Conservation (phyloP, 2,797 vertebrate genomes). For the Sciurus carolinensis region DNA sequence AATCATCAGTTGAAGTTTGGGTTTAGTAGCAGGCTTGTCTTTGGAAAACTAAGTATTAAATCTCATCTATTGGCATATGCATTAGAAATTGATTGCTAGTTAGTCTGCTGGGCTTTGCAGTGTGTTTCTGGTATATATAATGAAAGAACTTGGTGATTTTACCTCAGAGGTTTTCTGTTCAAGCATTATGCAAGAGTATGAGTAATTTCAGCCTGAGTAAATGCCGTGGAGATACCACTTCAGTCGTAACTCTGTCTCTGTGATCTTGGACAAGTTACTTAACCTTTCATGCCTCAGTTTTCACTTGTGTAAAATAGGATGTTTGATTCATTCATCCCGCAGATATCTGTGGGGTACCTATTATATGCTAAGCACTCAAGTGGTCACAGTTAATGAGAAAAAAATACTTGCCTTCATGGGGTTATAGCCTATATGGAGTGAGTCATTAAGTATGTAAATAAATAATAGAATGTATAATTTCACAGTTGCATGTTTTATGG, state of each 20-base stretch:
- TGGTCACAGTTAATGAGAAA: not conserved
- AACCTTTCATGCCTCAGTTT: not conserved
- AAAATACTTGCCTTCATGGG: not conserved
- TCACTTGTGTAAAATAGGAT: conserved; percentile 43
- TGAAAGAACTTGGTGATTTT: conserved; percentile 4
- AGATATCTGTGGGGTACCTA: not conserved
- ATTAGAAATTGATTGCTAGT: conserved; percentile 51
- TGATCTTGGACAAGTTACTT: conserved; percentile 3
- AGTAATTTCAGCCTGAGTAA: conserved; percentile 59
- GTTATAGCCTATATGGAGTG: not conserved
- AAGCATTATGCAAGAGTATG: not conserved
- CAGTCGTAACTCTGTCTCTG: not conserved
- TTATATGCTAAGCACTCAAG: not conserved
- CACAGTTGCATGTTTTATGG: not conserved
- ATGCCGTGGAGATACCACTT: not conserved
- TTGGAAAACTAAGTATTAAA: conserved; percentile 64
- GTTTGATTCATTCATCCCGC: not conserved
- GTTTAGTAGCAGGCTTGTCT: conserved; percentile 30
- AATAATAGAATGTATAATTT: conserved; percentile 47
- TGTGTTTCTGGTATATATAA: not conserved
- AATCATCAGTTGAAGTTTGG: conserved; percentile 40
- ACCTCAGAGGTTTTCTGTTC: conserved; percentile 43
- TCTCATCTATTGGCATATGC: conserved; percentile 11
- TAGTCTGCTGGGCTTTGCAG: conserved; percentile 2
- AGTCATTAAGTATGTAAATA: not conserved